Percentiles rank a stretch among this genome's conserved stretches.
Evolutionary conservation across 2,797 vertebrate genomes (phyloP).

Genomic region (Anas capensis): DNA sequence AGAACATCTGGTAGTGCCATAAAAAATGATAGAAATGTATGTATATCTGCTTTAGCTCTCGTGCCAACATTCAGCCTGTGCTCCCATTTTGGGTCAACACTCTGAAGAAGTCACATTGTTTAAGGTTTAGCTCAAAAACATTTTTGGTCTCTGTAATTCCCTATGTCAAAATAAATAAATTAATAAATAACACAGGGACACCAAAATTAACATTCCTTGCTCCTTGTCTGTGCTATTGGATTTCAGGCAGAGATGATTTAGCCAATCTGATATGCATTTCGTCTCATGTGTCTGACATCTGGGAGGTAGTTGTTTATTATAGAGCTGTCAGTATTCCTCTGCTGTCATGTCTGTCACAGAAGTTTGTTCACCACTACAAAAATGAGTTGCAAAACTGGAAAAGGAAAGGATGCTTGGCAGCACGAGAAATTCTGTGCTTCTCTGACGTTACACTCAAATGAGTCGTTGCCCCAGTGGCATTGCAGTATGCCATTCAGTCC

Average conservation of each 20-base stretch:
- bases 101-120: not conserved
- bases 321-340: not conserved
- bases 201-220: not conserved
- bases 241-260: not conserved
- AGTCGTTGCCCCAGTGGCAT: not conserved
- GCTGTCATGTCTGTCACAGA: not conserved
- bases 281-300: constrained; percentile 2
- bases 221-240: not conserved
- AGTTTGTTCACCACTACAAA: not conserved
- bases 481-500: not conserved
- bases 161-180: not conserved
- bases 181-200: not conserved
- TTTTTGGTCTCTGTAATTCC: constrained; percentile 25
- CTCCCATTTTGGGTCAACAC: constrained; percentile 10
- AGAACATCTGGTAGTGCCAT: constrained; percentile 56
- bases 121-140: not conserved
- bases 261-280: not conserved
- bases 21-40: constrained; percentile 44
- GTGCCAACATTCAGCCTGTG: not conserved
- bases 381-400: not conserved
- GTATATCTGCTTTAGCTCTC: constrained; percentile 34
- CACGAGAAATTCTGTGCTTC: not conserved
- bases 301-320: constrained; percentile 10
- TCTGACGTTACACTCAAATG: not conserved
- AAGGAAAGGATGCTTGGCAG: not conserved